phyloP scores from a whole-genome alignment of 2,797 vertebrate species.

The Gymnothorax javanicus region DNA sequence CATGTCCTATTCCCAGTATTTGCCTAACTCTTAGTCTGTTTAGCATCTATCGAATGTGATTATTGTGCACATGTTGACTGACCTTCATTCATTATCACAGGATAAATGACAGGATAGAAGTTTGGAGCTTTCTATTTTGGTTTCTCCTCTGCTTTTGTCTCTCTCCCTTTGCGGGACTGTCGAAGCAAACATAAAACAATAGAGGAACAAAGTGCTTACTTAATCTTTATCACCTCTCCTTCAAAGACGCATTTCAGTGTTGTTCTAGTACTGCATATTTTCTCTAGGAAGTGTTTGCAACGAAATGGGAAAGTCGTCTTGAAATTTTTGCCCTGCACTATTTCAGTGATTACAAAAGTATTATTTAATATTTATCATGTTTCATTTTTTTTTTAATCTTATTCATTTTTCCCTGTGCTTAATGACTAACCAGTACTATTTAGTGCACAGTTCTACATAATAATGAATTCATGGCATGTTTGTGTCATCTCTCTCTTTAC shows the following conservation, averaged over 20 bases:
- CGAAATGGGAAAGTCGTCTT: not conserved
- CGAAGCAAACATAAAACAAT: conserved; percentile 10
- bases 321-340: not conserved
- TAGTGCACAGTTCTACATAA: not conserved
- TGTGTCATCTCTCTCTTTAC: not conserved
- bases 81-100: not conserved
- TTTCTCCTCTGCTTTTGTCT: not conserved
- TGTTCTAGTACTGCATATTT: not conserved
- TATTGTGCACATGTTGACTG: not conserved
- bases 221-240: not conserved
- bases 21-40: not conserved
- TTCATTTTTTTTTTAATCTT: not conserved
- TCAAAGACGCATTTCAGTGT: not conserved
- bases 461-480: not conserved
- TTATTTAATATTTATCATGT: not conserved
- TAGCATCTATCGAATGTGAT: not conserved
- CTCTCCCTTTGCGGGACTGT: not conserved
- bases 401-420: not conserved
- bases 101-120: not conserved
- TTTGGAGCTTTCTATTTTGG: not conserved
- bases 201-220: not conserved
- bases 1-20: not conserved
- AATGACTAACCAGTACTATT: not conserved
- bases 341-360: not conserved
- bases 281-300: not conserved